phyloP scores from a whole-genome alignment of 2,888 invertebrate genomes.

The Acleris literana region DNA sequence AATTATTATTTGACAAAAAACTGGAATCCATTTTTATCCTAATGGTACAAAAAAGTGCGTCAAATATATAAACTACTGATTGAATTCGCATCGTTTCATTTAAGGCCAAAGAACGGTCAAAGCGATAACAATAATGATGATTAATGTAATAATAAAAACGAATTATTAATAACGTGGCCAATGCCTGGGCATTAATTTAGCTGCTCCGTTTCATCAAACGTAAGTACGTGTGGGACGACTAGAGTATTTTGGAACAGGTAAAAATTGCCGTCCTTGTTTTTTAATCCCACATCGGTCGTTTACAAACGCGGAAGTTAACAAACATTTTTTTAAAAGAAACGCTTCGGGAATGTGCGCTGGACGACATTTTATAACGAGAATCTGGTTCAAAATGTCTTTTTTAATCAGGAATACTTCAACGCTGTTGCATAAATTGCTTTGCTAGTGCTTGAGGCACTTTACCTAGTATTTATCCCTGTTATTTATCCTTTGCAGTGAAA shows the following conservation, averaged over 20 bases:
- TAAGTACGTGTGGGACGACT: neutral
- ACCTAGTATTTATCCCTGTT: conserved; percentile 1
- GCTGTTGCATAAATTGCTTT: neutral
- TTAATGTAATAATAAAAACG: neutral
- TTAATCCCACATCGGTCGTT: too few relatives aligned
- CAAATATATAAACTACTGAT: too few relatives aligned
- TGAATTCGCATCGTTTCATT: too few relatives aligned
- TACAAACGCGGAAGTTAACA: too few relatives aligned
- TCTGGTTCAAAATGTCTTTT: neutral
- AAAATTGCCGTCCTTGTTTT: neutral
- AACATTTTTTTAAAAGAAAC: too few relatives aligned
- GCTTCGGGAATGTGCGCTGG: too few relatives aligned
- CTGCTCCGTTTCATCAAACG: conserved; percentile 3
- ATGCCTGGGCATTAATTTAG: conserved; percentile 9
- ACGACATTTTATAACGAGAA: too few relatives aligned
- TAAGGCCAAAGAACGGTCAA: neutral
- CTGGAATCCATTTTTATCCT: too few relatives aligned
- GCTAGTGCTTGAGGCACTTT: neutral
- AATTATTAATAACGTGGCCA: conserved; percentile 3
- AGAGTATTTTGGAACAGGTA: neutral
- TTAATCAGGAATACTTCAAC: neutral
- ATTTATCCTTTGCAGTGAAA: neutral
- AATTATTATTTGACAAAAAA: too few relatives aligned
- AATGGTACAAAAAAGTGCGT: too few relatives aligned
- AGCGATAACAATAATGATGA: conserved; percentile 1